Conservation (phyloP, 2,113 vertebrate genomes). For the Thalassoma bifasciatum region DNA sequence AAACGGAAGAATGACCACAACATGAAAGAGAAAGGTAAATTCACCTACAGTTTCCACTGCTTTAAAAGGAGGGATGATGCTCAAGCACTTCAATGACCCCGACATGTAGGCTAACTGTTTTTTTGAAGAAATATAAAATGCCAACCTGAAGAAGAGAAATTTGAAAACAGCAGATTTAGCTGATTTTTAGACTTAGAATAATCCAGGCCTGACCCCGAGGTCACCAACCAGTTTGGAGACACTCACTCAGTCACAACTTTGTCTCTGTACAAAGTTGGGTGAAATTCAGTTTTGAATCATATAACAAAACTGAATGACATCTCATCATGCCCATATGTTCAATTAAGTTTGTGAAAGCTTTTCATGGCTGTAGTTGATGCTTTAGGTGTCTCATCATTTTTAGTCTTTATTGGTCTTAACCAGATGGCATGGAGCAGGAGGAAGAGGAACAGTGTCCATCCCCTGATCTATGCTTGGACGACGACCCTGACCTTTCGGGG, state of each 20-base stretch:
- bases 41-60: neutral
- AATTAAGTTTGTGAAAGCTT: neutral
- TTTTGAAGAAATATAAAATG: too few species aligned
- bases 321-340: neutral
- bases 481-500: conserved; percentile 44
- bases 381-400: neutral
- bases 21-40: conserved; percentile 78
- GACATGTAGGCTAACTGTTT: too few species aligned
- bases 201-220: too few species aligned
- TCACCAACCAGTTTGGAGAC: too few species aligned
- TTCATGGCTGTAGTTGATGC: too few species aligned
- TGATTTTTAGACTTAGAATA: too few species aligned
- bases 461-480: conserved; percentile 45
- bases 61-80: neutral
- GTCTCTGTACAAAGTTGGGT: too few species aligned
- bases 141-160: too few species aligned
- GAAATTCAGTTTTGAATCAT: too few species aligned
- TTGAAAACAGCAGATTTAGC: too few species aligned
- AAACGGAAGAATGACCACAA: conserved; percentile 56
- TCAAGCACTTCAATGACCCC: neutral
- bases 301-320: too few species aligned
- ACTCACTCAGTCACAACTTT: too few species aligned
- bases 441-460: conserved; percentile 49
- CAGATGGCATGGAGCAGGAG: conserved; percentile 57
- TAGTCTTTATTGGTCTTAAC: neutral